Evolutionary conservation across 2,888 invertebrate genomes (phyloP).

Genomic region (Lochmaea crataegi): DNA sequence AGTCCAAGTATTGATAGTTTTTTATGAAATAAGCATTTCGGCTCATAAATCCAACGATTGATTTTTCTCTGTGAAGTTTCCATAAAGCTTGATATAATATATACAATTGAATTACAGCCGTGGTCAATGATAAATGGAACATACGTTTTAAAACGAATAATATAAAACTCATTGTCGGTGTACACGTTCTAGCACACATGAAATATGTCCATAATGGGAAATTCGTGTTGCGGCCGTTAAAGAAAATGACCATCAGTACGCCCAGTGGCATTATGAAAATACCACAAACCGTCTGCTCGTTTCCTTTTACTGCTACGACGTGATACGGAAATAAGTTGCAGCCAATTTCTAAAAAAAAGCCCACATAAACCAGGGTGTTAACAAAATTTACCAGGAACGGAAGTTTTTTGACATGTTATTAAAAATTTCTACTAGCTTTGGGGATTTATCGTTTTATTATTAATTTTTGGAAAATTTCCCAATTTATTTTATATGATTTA

Average conservation of each 20-base stretch:
- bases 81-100: no score
- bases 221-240: constrained; percentile 20
- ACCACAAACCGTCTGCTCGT: constrained; percentile 14
- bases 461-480: no score
- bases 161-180: constrained; percentile 6
- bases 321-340: not conserved
- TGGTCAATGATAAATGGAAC: not conserved
- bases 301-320: constrained; percentile 12
- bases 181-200: constrained; percentile 13
- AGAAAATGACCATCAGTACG: constrained; percentile 15
- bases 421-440: no score
- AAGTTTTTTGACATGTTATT: not conserved
- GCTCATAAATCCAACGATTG: no score
- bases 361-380: not conserved
- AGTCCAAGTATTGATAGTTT: no score
- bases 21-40: no score
- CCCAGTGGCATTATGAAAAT: constrained; percentile 11
- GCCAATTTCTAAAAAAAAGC: not conserved
- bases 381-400: not conserved
- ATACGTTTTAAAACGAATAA: not conserved
- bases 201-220: constrained; percentile 15
- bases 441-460: no score
- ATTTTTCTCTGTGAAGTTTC: no score
- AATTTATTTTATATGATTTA: no score
- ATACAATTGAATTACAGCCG: not conserved